Conservation (phyloP, 2,113 vertebrate species). For the Megaptera novaeangliae region DNA sequence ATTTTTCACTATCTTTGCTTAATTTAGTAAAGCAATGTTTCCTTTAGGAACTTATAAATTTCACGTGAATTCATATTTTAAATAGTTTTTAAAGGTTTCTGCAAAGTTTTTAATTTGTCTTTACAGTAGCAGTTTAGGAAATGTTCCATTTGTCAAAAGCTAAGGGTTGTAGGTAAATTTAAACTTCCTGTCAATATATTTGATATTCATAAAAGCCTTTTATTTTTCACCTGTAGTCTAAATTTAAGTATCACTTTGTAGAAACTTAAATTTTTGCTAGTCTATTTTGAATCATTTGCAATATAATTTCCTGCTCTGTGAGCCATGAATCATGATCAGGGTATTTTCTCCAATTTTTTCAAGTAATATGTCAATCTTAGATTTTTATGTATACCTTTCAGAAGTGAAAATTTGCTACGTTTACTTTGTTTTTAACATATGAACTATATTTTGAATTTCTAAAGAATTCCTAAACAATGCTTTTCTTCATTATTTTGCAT, state of each 20-base stretch:
- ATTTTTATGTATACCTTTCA: background rate
- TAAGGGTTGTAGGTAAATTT: background rate
- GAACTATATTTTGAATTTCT: background rate
- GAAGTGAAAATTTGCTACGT: background rate
- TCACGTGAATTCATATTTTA: background rate
- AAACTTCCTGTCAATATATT: background rate
- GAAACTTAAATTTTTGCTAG: background rate
- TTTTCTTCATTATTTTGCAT: background rate
- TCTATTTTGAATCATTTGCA: background rate
- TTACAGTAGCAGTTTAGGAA: background rate
- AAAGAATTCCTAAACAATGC: background rate
- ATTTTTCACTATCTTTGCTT: background rate
- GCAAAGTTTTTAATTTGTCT: background rate
- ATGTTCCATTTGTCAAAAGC: background rate
- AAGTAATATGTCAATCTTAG: background rate
- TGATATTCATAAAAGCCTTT: background rate
- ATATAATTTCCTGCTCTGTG: background rate
- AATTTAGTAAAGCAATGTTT: background rate
- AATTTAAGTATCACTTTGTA: background rate
- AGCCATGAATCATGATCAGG: background rate
- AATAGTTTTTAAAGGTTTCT: background rate
- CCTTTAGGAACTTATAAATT: background rate
- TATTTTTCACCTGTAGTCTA: background rate
- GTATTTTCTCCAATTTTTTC: background rate
- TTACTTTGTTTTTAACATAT: background rate